Percentiles rank a stretch among this genome's conserved stretches.
These are phyloP conservation scores for Trichogramma pretiosum DNA, from an alignment of 1,140 invertebrate genomes.

Conservation along the genomic window DNA sequence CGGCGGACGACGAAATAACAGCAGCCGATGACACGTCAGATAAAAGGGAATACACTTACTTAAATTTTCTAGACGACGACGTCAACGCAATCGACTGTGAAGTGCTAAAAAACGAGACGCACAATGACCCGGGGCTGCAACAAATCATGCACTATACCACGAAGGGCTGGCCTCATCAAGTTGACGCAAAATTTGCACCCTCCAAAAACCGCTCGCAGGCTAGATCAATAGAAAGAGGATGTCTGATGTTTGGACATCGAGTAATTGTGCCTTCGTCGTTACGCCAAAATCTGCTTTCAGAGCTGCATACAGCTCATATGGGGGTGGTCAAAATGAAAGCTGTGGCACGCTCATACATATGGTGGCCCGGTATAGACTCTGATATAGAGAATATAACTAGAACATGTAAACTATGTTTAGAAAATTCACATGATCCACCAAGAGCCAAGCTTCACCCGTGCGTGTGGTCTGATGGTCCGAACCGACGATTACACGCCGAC, in stretches of 20 bases:
- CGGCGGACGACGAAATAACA: background rate
- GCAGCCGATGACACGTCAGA: background rate
- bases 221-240: conserved; percentile 9
- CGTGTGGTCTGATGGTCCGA: conserved; percentile 22
- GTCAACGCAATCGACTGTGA: background rate
- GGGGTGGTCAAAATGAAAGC: conserved; percentile 46
- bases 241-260: conserved; percentile 14
- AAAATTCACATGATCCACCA: conserved; percentile 16
- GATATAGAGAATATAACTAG: conserved; percentile 31
- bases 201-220: conserved; percentile 7
- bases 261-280: conserved; percentile 12
- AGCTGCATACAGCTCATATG: conserved; percentile 39
- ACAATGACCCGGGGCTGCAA: conserved; percentile 11
- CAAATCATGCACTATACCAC: conserved; percentile 16
- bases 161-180: conserved; percentile 17
- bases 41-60: background rate
- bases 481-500: conserved; percentile 28
- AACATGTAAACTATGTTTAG: conserved; percentile 20
- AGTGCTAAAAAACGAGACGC: background rate
- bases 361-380: conserved; percentile 41
- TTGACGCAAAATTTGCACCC: background rate
- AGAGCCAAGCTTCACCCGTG: conserved; percentile 26
- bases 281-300: conserved; percentile 20
- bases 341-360: conserved; percentile 39
- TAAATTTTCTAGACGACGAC: background rate